phyloP scores from a whole-genome alignment of 2,113 vertebrate genomes.

The Oreocharis arfaki region DNA sequence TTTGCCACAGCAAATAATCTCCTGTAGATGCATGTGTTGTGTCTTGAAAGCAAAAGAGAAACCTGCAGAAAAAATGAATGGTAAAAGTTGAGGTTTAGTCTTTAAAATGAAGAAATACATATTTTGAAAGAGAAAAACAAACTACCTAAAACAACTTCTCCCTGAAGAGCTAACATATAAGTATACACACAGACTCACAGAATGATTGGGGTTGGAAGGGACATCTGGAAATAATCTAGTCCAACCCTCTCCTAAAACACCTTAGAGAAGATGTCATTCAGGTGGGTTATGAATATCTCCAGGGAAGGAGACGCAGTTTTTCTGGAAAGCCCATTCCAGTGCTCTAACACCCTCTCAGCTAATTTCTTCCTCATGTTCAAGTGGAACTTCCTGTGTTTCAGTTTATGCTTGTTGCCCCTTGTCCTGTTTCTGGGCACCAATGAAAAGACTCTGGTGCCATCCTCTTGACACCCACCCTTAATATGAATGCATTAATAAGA shows the following conservation, averaged over 20 bases:
- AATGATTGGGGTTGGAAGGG: neutral
- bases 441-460: neutral
- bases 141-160: neutral
- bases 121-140: neutral
- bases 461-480: neutral
- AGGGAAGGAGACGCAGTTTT: neutral
- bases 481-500: neutral
- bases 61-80: neutral
- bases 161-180: neutral
- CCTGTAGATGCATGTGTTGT: neutral
- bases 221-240: neutral
- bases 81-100: neutral
- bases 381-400: neutral
- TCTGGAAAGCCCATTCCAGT: neutral
- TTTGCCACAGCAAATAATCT: neutral
- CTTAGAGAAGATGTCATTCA: neutral
- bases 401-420: neutral
- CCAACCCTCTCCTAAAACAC: neutral
- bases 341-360: neutral
- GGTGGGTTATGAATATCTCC: neutral
- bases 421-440: neutral
- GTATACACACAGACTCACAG: neutral
- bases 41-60: neutral
- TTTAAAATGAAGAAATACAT: neutral
- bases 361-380: neutral